Evolutionary conservation across 2,888 invertebrate species (phyloP), one percentile per base, ranked within the genome.

Genomic region (Trissolcus brochymenae): DNA sequence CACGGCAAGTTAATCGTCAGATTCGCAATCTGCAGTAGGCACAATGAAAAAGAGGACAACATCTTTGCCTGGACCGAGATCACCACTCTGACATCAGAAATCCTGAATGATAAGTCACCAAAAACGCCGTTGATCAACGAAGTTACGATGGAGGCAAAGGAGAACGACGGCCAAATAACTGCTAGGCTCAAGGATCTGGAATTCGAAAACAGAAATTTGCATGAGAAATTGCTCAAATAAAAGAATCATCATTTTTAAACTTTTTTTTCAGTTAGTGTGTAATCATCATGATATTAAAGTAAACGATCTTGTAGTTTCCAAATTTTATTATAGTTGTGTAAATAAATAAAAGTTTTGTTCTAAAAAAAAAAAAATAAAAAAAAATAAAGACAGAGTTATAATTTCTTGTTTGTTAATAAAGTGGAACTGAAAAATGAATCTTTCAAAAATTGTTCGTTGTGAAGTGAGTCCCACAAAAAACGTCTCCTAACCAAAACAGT

Each of bases 11-110:
- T 93, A 82, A 92, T 96, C 57, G 91, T 97, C 29, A 91, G 98
- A 62, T 95, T 97, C 85, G 95, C 94, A 0, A 90, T 98, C 0
- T 96, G 96, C 86, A 95, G 96, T 54, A 91, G 94, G 71, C 89
- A 92, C 40, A 94, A 94, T 0, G 92, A 92, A 62, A 91, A 91
- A 29, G 90, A 91, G 21, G 97, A 98, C 86, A 91, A 98, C 29
- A 91, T 93, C 9, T 94, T 91, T 84, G 95, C 96, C 25, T 94
- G 93, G 93, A 90, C 90, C 50, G 94, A 94, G 87, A 94, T 96
- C 64, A 90, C 90, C 81, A 90, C 91, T 43, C 92, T 93, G 82
- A 89, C 93, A 0, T 89, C 91, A 13, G 82, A 86, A 49, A 79
- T 91, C 61, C 61, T 86, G 21, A 35, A 62, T 53, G 46, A 46